Evolutionary conservation across 2,113 vertebrate species (phyloP).

Genomic region (Phrynosoma platyrhinos): DNA sequence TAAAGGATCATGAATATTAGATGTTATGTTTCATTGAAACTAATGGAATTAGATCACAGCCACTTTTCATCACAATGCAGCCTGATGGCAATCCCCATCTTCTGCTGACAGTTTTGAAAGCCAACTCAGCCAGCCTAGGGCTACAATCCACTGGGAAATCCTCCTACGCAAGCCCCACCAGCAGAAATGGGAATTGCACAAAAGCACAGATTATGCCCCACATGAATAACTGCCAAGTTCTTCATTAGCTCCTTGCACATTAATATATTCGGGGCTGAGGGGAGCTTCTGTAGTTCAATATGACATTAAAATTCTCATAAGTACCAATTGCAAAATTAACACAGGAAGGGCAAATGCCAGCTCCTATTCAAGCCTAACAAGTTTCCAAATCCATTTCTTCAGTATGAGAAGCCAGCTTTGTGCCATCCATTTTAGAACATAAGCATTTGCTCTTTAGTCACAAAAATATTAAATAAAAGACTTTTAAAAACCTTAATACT

Average conservation of each 20-base stretch:
- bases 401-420: background rate
- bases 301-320: conserved; percentile 42
- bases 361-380: background rate
- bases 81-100: conserved; percentile 55
- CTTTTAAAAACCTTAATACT: background rate
- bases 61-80: conserved; percentile 66
- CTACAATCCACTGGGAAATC: conserved; percentile 41
- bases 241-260: conserved; percentile 17
- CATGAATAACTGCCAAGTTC: conserved; percentile 7
- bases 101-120: conserved; percentile 68
- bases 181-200: conserved; percentile 22
- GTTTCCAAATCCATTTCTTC: conserved; percentile 24
- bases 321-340: conserved; percentile 42
- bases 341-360: conserved; percentile 34
- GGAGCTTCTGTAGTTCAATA: conserved; percentile 38
- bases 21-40: conserved; percentile 72
- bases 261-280: conserved; percentile 17
- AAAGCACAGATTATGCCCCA: conserved; percentile 26
- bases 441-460: conserved; percentile 13
- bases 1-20: conserved; percentile 71
- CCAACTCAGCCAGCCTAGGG: conserved; percentile 61
- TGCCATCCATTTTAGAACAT: conserved; percentile 2
- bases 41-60: conserved; percentile 73
- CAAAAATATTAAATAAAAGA: background rate
- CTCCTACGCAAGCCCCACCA: conserved; percentile 10